Base-by-base conservation (phyloP, 2,888 invertebrate species). In the Tetanocera ferruginea region DNA sequence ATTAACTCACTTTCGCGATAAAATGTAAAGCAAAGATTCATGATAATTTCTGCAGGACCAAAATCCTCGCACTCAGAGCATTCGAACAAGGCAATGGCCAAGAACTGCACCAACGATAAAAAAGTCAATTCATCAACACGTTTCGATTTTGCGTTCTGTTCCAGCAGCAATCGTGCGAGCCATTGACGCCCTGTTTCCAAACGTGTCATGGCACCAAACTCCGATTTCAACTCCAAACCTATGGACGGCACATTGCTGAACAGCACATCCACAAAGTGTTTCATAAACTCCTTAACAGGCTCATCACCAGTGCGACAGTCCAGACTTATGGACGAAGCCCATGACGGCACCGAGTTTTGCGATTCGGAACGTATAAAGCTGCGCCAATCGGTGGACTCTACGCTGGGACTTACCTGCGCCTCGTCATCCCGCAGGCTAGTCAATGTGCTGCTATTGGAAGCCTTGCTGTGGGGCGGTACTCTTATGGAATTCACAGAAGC, bases 21-120 rank as follows among this genome's bases (percentile, higher is more conserved):
- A 88, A 94, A 94, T 6, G 94, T 92, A 87, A 94, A 94, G 86
- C 94, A 94, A 91, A 94, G 93, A 86, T 94, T 94, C 94, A 95
- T 94, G 31, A 94, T 91, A 73, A 92, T 92, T 83, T 94, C 93
- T 25, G 94, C 94, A 3, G 94, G 94, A 5, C 92, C 92, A 83
- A 92, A 95, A 85, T 94, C 94, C 83, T 94, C 94, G 8, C 93
- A 92, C 84, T 94, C 94, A 78, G 92, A 91, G 83, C 94, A 94
- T 86, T 94, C 94, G 85, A 94, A 94, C 74, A 94, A 89, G 17
- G 93, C 92, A 28, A 94, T 91, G 0, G 94, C 93, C 85, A 94
- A 94, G 87, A 93, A 93, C 87, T 94, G 94, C 14, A 94, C 92
- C 80, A 94, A 88, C 1, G 93, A 92, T 86, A 93, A 94, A 86